These are phyloP conservation scores for Eleutherodactylus coqui DNA, from an alignment of 2,797 vertebrate species.

Conservation along the genomic window DNA sequence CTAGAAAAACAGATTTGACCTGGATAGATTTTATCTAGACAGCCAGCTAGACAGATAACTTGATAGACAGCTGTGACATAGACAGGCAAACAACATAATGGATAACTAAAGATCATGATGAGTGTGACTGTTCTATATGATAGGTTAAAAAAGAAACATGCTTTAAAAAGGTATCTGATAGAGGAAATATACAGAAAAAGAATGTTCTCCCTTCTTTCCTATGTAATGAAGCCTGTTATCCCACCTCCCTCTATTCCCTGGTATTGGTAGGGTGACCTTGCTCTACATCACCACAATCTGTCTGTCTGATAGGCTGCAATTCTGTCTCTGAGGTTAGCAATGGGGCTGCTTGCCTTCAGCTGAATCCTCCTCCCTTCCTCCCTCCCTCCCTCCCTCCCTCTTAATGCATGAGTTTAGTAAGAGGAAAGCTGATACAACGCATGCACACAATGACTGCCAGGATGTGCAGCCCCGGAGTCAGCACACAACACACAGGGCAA, in stretches of 20 bases:
- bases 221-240: too few species aligned
- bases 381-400: neutral
- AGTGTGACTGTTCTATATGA: too few species aligned
- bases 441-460: neutral
- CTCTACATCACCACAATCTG: neutral
- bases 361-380: neutral
- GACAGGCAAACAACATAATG: neutral
- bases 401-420: slow-evolving; percentile 18
- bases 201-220: too few species aligned
- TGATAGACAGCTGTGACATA: neutral
- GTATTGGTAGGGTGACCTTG: slow-evolving; percentile 29
- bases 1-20: neutral
- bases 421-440: too few species aligned
- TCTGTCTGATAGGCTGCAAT: slow-evolving; percentile 33
- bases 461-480: neutral
- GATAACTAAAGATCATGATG: too few species aligned
- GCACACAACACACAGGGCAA: neutral
- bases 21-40: neutral
- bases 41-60: neutral
- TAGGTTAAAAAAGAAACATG: too few species aligned
- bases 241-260: too few species aligned
- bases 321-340: slow-evolving; percentile 39
- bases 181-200: neutral
- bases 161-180: neutral
- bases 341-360: neutral